phyloP scores from a whole-genome alignment of 2,888 invertebrate species.

The Sipha maydis region DNA sequence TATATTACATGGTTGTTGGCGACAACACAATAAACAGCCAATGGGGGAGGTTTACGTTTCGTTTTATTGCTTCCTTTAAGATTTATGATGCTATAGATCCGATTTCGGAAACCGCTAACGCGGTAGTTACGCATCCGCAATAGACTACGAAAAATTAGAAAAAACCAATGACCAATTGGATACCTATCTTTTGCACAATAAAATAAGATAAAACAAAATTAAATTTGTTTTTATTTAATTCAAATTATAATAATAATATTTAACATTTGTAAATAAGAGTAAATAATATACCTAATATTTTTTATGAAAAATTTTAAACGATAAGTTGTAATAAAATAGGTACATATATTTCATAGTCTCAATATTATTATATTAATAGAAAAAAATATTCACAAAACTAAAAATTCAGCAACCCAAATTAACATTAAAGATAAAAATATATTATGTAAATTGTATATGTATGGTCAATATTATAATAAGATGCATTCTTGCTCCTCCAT shows the following conservation, averaged over 20 bases:
- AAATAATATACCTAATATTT: too few species aligned
- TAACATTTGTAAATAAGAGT: too few species aligned
- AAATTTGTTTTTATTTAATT: background rate
- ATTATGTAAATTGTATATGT: too few species aligned
- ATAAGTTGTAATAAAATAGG: too few species aligned
- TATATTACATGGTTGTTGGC: conserved; percentile 45
- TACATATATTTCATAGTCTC: too few species aligned
- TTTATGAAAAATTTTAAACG: too few species aligned
- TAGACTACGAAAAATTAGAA: conserved; percentile 33
- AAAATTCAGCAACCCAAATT: too few species aligned
- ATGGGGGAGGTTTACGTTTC: conserved; percentile 28
- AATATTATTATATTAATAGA: too few species aligned
- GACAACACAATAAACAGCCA: conserved; percentile 24
- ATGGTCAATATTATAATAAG: too few species aligned
- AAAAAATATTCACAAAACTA: too few species aligned
- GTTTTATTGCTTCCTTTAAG: conserved; percentile 50
- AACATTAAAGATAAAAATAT: too few species aligned
- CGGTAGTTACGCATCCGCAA: conserved; percentile 4
- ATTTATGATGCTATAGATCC: conserved; percentile 46
- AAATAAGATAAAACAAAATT: background rate
- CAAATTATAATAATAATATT: background rate
- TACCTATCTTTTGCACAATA: conserved; percentile 26
- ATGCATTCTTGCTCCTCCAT: too few species aligned
- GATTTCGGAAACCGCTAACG: conserved; percentile 52
- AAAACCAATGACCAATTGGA: conserved; percentile 11